phyloP scores from a whole-genome alignment of 1,140 invertebrate species.

The Nautilus pompilius region DNA sequence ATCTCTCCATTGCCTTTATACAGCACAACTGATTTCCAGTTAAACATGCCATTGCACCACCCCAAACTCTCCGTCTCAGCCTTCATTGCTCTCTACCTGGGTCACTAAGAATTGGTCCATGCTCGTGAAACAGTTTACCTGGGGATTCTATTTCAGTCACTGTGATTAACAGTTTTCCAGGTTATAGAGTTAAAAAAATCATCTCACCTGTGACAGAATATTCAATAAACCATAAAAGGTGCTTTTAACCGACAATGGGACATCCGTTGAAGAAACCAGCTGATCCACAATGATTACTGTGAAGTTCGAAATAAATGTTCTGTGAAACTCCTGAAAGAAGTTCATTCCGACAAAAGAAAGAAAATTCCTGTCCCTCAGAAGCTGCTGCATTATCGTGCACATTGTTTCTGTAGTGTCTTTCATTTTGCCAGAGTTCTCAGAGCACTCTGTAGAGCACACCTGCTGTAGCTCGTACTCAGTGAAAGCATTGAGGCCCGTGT shows the following conservation, averaged over 20 bases:
- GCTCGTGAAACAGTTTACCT: not conserved
- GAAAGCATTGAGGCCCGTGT: conserved; percentile 34
- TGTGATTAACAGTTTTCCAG: too few relatives aligned
- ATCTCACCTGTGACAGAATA: conserved; percentile 13
- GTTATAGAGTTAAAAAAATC: not conserved
- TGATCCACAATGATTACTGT: conserved; percentile 34
- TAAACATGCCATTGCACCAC: too few relatives aligned
- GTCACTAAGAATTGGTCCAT: too few relatives aligned
- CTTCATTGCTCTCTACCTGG: too few relatives aligned
- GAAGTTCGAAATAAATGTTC: conserved; percentile 31
- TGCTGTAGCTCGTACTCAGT: conserved; percentile 36
- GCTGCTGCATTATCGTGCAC: conserved; percentile 13
- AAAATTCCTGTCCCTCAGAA: conserved; percentile 33
- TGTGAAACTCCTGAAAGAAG: conserved; percentile 39
- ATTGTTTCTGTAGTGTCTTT: not conserved
- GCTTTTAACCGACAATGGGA: conserved; percentile 20
- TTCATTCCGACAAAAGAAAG: conserved; percentile 36
- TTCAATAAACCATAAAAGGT: conserved; percentile 29
- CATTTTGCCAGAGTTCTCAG: not conserved
- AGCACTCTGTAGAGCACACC: not conserved
- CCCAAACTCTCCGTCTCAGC: too few relatives aligned
- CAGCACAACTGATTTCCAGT: too few relatives aligned
- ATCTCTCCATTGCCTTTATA: too few relatives aligned
- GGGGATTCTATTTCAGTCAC: too few relatives aligned
- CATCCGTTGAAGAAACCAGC: conserved; percentile 17